Conservation (phyloP, 2,888 invertebrate genomes). For the Nebria brevicollis region DNA sequence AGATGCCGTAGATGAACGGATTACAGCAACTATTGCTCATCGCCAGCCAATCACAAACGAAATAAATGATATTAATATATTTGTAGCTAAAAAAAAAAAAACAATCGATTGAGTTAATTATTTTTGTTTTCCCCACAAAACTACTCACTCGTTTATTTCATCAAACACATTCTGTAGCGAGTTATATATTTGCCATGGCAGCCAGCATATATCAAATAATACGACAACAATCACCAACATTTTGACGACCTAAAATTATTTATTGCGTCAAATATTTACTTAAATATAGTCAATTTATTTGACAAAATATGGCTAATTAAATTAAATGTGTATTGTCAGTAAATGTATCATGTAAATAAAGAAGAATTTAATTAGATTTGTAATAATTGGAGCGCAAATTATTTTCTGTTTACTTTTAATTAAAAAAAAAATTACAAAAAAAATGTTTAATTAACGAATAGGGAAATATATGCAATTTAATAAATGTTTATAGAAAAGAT, state of each 20-base stretch:
- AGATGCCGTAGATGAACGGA: conserved; percentile 90
- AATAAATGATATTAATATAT: conserved; percentile 87
- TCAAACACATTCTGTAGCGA: conserved; percentile 76
- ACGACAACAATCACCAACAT: conserved; percentile 88
- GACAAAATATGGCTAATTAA: not conserved
- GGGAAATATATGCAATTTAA: no score
- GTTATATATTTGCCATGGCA: conserved; percentile 81
- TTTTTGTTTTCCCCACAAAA: not conserved
- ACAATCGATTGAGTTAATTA: not conserved
- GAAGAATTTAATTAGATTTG: no score
- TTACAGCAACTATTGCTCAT: conserved; percentile 93
- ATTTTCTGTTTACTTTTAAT: no score
- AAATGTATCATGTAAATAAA: no score
- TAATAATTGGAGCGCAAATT: no score
- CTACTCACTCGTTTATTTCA: conserved; percentile 74
- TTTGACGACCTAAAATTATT: conserved; percentile 78
- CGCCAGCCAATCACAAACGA: conserved; percentile 87
- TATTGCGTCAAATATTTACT: not conserved
- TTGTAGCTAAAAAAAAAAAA: conserved; percentile 68
- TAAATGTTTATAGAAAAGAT: no score
- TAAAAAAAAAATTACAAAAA: no score
- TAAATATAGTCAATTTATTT: not conserved
- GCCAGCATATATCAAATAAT: conserved; percentile 85
- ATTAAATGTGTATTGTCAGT: not conserved
- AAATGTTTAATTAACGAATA: no score